phyloP scores from a whole-genome alignment of 2,797 vertebrate genomes.

The Phrynocephalus guinanensis region DNA sequence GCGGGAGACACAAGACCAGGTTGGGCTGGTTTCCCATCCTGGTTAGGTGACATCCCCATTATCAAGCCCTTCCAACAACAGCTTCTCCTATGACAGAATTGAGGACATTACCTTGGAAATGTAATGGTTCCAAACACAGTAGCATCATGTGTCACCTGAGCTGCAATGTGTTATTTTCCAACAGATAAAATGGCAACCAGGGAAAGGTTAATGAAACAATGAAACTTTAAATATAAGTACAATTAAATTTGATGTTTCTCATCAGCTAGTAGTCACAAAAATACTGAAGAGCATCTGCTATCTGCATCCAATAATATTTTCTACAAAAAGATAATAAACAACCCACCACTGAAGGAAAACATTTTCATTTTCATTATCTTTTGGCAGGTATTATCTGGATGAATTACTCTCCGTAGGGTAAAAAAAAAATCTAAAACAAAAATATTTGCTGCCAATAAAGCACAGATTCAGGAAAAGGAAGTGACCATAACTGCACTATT shows the following conservation, averaged over 20 bases:
- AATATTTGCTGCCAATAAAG: not conserved
- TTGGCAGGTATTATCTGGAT: constrained; percentile 31
- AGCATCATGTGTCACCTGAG: not conserved
- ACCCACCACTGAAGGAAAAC: constrained; percentile 17
- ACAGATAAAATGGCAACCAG: constrained; percentile 62
- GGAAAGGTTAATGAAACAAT: constrained; percentile 64
- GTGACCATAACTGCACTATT: not conserved
- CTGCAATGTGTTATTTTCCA: constrained; percentile 24
- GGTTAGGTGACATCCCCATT: not conserved
- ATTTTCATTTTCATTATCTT: not conserved
- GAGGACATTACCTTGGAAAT: not conserved
- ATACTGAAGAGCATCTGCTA: constrained; percentile 35
- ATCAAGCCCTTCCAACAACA: not conserved
- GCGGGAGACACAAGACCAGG: not conserved
- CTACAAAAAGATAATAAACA: constrained; percentile 24
- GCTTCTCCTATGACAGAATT: not conserved
- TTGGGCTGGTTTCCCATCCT: not conserved
- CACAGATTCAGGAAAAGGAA: not conserved
- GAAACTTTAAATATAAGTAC: constrained; percentile 65
- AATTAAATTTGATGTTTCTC: constrained; percentile 64
- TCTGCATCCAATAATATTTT: constrained; percentile 22
- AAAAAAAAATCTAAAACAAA: not conserved
- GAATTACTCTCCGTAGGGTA: constrained; percentile 21
- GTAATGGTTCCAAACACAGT: not conserved
- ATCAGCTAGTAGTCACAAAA: constrained; percentile 36